Conservation (phyloP, 2,113 vertebrate species). For the Merops nubicus region DNA sequence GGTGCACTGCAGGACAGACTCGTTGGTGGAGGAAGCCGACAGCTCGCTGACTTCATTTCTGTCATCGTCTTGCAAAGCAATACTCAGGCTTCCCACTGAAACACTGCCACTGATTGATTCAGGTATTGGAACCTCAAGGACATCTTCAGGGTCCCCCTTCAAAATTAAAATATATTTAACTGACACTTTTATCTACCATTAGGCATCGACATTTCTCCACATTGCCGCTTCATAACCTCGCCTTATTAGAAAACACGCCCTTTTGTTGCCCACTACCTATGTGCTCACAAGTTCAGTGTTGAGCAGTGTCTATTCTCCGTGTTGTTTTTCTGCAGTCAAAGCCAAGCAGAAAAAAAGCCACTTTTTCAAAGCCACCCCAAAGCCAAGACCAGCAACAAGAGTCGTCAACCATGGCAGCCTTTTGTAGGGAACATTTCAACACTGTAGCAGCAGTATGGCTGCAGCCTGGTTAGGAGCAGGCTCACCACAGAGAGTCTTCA, state of each 20-base stretch:
- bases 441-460: background rate
- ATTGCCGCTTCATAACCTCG: background rate
- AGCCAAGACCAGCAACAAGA: background rate
- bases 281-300: rapidly evolving
- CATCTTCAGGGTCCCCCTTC: conserved; percentile 76
- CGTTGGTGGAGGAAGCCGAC: conserved; percentile 58
- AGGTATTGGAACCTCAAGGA: conserved; percentile 64
- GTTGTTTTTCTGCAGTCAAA: background rate
- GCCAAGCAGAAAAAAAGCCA: background rate
- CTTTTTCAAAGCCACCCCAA: background rate
- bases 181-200: background rate
- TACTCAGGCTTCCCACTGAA: conserved; percentile 62
- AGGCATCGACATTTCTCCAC: background rate
- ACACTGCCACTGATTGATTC: conserved; percentile 68
- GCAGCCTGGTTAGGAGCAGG: background rate
- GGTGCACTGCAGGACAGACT: conserved; percentile 44
- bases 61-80: conserved; percentile 66
- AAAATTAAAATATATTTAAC: conserved; percentile 21
- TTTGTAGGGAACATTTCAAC: background rate
- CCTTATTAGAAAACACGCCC: background rate
- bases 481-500: background rate
- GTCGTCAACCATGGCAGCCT: background rate
- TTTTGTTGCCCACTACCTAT: background rate
- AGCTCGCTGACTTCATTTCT: conserved; percentile 60
- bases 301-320: background rate